Base-by-base conservation (phyloP, 1,140 invertebrate species). In the Goniozus legneri region DNA sequence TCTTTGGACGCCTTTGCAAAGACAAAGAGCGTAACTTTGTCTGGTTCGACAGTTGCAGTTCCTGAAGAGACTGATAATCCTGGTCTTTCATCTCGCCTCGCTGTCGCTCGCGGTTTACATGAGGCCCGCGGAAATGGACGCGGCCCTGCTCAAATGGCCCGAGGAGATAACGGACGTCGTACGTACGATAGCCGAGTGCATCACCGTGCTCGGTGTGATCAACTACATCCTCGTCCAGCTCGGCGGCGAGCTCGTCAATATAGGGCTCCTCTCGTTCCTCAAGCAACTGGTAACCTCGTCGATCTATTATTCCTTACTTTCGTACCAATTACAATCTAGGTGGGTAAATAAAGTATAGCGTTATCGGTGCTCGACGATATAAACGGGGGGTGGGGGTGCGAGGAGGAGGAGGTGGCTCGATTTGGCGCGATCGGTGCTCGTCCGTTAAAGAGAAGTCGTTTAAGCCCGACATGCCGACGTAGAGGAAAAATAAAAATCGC, bases 191-290 rank as follows among this genome's bases (percentile, higher is more conserved):
- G 61, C 69, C 53, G 96, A 98, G 79, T 77, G 91, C 36, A 82
- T 87, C 2, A 94, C 92, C 1, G 82, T 95, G 36, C 59, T 87
- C 2, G 90, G 89, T 20, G 94, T 95, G 24, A 63, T 95, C 0
- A 86, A 85, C 58, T 96, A 93, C 65, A 86, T 95, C n/a, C 76
- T 97, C 46, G 76, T 95, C 32, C 91, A 97, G 66, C 91, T 96
- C 71, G 87, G 92, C 0, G 88, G 91, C 56, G 95, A 98, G 76
- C 86, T 98, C 44, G 85, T 90, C 65, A 94, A 96, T 71, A 92
- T 97, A 73, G 95, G 95, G 27, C 67, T 97, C 13, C 77, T 83
- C 22, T 89, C 89, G 1, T 98, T 96, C 73, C 71, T 97, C 24
- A 92, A 92, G 64, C 94, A 96, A 77, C 79, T 95, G 83, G 95